Evolutionary conservation across 2,113 vertebrate genomes (phyloP).

Genomic region (Meriones unguiculatus): DNA sequence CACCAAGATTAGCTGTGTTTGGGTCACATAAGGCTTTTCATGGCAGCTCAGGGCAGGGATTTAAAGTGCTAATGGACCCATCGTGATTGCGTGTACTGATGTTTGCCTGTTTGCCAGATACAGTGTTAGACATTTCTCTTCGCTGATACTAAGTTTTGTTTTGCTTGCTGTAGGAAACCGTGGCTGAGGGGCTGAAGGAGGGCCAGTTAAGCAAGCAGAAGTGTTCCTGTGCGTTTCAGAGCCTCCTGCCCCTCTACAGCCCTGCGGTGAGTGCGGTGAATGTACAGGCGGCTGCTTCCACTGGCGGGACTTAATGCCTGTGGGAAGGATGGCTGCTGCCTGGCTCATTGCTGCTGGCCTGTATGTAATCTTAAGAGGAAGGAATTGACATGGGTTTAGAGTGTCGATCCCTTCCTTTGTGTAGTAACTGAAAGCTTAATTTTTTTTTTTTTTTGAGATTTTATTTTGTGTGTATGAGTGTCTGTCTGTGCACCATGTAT

Average conservation of each 20-base stretch:
- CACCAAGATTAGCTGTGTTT: neutral
- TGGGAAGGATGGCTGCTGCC: neutral
- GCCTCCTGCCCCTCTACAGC: constrained; percentile 89
- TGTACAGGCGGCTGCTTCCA: neutral
- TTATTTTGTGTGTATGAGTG: neutral
- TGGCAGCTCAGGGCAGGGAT: neutral
- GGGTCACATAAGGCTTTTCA: neutral
- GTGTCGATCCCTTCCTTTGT: neutral
- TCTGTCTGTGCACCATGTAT: neutral
- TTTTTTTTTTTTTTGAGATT: constrained; percentile 7
- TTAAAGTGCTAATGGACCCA: neutral
- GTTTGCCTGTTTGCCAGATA: neutral
- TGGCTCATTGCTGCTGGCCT: neutral
- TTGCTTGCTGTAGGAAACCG: constrained; percentile 88
- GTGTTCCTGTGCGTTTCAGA: constrained; percentile 88
- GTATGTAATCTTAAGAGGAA: constrained; percentile 20
- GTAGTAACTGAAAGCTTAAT: constrained; percentile 35
- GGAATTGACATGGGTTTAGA: neutral
- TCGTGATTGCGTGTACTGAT: neutral
- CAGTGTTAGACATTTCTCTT: neutral
- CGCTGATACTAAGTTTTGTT: neutral
- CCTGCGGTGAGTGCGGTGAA: constrained; percentile 90
- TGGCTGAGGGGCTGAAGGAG: constrained; percentile 89
- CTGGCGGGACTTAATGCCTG: neutral
- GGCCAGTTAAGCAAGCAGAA: constrained; percentile 91